Conservation (phyloP, 2,113 vertebrate species). For the Turdus rufiventris region DNA sequence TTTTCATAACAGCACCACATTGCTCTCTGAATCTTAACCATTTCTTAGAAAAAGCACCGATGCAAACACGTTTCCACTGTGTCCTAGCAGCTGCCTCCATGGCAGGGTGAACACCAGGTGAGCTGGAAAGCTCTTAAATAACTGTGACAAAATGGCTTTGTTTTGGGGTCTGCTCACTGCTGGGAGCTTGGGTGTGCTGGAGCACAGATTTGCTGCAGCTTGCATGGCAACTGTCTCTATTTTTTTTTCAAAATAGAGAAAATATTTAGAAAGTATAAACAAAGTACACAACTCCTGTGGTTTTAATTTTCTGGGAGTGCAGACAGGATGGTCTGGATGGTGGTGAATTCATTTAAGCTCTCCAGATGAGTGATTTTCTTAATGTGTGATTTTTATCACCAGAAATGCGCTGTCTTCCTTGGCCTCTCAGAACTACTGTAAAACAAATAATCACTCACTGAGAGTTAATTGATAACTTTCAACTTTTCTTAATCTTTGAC, state of each 20-base stretch:
- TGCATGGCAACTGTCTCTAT: background rate
- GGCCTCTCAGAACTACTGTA: background rate
- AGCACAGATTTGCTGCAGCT: background rate
- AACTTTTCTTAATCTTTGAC: background rate
- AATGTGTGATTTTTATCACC: background rate
- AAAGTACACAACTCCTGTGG: background rate
- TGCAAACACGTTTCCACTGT: background rate
- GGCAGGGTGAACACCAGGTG: background rate
- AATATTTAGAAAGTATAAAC: background rate
- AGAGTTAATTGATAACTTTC: slow-evolving; percentile 8
- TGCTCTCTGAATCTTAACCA: background rate
- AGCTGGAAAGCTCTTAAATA: background rate
- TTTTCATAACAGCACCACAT: background rate
- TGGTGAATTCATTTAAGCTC: background rate
- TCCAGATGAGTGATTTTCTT: background rate
- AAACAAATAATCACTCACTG: background rate
- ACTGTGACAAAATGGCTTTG: background rate
- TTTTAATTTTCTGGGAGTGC: background rate
- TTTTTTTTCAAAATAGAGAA: background rate
- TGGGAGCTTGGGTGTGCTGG: background rate
- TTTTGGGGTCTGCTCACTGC: background rate
- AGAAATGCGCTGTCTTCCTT: background rate
- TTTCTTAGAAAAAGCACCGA: background rate
- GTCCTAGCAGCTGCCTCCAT: background rate
- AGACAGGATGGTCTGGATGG: background rate